Evolutionary conservation across 2,888 invertebrate species (phyloP).

Genomic region (Hydroisotoma schaefferi): DNA sequence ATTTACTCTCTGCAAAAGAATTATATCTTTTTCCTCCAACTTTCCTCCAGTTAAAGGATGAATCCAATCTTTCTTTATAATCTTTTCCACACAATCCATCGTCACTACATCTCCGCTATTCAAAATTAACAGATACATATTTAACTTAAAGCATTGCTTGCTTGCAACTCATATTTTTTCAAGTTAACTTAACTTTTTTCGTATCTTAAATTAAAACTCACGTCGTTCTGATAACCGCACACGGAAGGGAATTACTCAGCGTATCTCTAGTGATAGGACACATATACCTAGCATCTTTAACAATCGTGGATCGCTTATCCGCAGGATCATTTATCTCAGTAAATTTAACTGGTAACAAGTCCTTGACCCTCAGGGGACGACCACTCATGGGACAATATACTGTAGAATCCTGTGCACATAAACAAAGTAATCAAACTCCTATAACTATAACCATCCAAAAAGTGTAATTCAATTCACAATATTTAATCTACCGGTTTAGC

Average conservation of each 20-base stretch:
- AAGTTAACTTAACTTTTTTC: too few relatives aligned
- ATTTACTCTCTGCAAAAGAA: conserved; percentile 76
- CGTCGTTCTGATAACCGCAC: conserved; percentile 86
- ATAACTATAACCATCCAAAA: not conserved
- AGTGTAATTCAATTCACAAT: not conserved
- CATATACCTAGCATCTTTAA: conserved; percentile 89
- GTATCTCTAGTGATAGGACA: conserved; percentile 97
- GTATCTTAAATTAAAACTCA: conserved; percentile 55
- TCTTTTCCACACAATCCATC: conserved; percentile 91
- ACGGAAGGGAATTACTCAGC: conserved; percentile 88
- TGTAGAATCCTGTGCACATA: conserved; percentile 59
- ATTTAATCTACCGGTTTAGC: conserved; percentile 73
- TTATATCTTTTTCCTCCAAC: conserved; percentile 85
- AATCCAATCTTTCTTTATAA: conserved; percentile 93
- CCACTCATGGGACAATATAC: conserved; percentile 81
- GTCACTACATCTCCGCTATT: conserved; percentile 90
- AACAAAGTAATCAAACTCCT: conserved; percentile 12
- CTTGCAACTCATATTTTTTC: too few relatives aligned
- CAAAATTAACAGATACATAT: too few relatives aligned
- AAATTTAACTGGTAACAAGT: conserved; percentile 89
- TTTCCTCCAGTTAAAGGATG: conserved; percentile 87
- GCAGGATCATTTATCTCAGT: conserved; percentile 75
- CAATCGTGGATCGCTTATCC: conserved; percentile 78
- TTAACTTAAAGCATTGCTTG: too few relatives aligned
- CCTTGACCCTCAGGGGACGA: conserved; percentile 81